Percentiles rank a stretch among this genome's conserved stretches.
Evolutionary conservation across 2,113 vertebrate species (phyloP).

Genomic region (Gobius niger): DNA sequence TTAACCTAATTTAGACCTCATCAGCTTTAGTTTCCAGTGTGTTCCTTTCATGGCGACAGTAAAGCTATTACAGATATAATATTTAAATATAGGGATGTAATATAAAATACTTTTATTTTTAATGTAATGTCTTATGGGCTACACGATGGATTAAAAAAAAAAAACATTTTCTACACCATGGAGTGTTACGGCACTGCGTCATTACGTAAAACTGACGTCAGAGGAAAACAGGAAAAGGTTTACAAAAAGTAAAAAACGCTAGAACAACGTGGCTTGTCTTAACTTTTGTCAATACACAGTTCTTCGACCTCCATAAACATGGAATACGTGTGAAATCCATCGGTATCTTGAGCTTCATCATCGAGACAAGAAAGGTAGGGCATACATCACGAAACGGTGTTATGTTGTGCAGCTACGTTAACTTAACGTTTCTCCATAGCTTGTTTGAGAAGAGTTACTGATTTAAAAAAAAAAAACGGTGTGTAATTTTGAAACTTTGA

Average conservation of each 20-base stretch:
- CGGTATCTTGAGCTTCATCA: background rate
- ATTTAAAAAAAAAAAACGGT: background rate
- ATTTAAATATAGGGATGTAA: too few relatives aligned
- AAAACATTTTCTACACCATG: too few relatives aligned
- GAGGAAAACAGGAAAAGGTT: conserved; percentile 37
- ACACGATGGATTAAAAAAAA: too few relatives aligned
- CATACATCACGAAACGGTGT: too few relatives aligned
- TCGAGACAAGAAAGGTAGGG: background rate
- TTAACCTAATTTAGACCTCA: too few relatives aligned
- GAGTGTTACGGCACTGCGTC: conserved; percentile 32
- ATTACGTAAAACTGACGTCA: conserved; percentile 50
- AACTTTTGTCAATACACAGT: background rate
- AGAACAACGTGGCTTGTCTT: conserved; percentile 52
- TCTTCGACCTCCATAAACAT: background rate
- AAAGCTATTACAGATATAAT: too few relatives aligned
- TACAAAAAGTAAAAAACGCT: conserved; percentile 49
- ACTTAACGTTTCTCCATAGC: background rate
- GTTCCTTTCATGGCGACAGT: too few relatives aligned
- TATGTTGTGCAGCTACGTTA: background rate
- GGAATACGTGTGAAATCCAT: background rate
- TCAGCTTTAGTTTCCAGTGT: too few relatives aligned
- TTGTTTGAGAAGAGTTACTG: too few relatives aligned
- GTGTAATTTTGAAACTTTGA: too few relatives aligned
- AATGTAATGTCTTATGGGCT: too few relatives aligned
- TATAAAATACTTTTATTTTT: too few relatives aligned